Conservation (phyloP, 2,797 vertebrate species). For the Heteromormyrus szaboi region DNA sequence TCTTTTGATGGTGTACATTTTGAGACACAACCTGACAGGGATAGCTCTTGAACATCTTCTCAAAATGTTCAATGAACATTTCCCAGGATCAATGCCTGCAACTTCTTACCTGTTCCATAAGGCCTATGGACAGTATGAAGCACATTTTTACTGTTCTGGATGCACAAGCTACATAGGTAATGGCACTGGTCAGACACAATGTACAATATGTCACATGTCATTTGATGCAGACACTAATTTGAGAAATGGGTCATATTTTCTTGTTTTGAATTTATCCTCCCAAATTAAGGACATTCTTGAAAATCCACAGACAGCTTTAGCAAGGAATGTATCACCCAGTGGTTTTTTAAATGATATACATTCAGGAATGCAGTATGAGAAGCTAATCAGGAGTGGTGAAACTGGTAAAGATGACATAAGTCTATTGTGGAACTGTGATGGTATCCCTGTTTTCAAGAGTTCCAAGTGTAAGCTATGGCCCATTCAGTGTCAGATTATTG, state of each 20-base stretch:
- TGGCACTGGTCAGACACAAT: not conserved
- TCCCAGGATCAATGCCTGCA: slow-evolving; percentile 22
- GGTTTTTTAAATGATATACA: not conserved
- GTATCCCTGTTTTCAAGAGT: slow-evolving; percentile 11
- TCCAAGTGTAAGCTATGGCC: slow-evolving; percentile 8
- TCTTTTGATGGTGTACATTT: not conserved
- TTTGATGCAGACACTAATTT: not conserved
- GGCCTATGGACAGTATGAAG: slow-evolving; percentile 23
- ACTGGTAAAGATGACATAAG: not conserved
- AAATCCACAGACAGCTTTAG: not conserved
- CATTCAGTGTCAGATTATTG: slow-evolving; percentile 19
- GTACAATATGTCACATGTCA: not conserved
- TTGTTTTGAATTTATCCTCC: not conserved
- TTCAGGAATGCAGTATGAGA: not conserved
- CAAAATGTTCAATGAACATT: slow-evolving; percentile 28
- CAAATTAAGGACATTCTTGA: not conserved
- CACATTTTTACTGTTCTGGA: slow-evolving; percentile 17
- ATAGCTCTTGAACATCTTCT: slow-evolving; percentile 29
- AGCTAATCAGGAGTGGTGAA: not conserved
- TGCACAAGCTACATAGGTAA: not conserved
- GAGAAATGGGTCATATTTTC: not conserved
- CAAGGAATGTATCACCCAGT: not conserved
- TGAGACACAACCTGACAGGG: slow-evolving; percentile 29
- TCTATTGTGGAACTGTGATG: slow-evolving; percentile 13
- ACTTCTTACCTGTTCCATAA: slow-evolving; percentile 26